phyloP scores from a whole-genome alignment of 2,888 invertebrate genomes.

The Brachyptera risi region DNA sequence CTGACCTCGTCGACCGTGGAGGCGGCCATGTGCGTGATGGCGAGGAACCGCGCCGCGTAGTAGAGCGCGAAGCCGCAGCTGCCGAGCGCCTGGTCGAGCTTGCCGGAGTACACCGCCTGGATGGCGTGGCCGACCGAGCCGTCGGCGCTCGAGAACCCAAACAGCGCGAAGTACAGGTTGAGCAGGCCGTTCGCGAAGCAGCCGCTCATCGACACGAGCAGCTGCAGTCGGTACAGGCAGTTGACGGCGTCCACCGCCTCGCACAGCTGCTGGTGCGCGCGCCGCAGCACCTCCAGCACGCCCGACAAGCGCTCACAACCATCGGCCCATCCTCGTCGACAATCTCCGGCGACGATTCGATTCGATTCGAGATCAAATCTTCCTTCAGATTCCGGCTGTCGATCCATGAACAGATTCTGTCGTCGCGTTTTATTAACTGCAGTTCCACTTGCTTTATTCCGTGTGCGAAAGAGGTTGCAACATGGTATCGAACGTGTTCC shows the following conservation, averaged over 20 bases:
- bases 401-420: too few species aligned
- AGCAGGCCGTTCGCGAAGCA: constrained; percentile 21
- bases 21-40: constrained; percentile 10
- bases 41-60: constrained; percentile 11
- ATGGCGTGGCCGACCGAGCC: not conserved
- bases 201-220: constrained; percentile 17
- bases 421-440: too few species aligned
- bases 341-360: too few species aligned
- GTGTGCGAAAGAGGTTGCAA: too few species aligned
- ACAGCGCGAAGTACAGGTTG: constrained; percentile 19
- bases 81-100: constrained; percentile 6
- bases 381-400: too few species aligned
- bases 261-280: not conserved
- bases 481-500: too few species aligned
- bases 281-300: not conserved
- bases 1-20: constrained; percentile 15
- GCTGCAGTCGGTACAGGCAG: not conserved
- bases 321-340: too few species aligned
- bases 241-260: constrained; percentile 8
- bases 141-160: constrained; percentile 2
- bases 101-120: not conserved
- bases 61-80: constrained; percentile 2
- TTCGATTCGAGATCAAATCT: too few species aligned
- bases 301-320: too few species aligned
- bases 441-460: too few species aligned